These are phyloP conservation scores for Aricia artaxerxes DNA, from an alignment of 2,888 invertebrate genomes.

Conservation along the genomic window DNA sequence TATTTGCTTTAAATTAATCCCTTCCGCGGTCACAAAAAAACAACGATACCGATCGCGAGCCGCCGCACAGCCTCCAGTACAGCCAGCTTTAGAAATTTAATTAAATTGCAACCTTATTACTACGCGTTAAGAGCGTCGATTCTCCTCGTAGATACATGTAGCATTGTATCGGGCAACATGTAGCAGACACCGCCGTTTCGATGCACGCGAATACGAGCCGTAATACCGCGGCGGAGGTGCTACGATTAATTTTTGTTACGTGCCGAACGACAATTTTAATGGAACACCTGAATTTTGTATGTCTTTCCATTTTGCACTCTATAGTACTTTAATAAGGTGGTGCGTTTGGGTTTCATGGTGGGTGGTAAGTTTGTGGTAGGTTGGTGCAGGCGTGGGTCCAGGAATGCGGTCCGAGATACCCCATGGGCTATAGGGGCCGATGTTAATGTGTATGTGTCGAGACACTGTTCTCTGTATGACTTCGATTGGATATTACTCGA, in stretches of 20 bases:
- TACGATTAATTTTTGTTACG: conserved; percentile 36
- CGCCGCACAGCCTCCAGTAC: not conserved
- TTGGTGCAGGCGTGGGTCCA: conserved; percentile 56
- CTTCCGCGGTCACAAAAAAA: conserved; percentile 70
- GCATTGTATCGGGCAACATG: conserved; percentile 36
- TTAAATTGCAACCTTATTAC: conserved; percentile 33
- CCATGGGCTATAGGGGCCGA: conserved; percentile 67
- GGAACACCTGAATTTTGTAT: conserved; percentile 27
- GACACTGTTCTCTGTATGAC: not conserved
- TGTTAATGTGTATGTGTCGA: conserved; percentile 36
- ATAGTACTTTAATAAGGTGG: conserved; percentile 23
- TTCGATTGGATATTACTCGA: conserved; percentile 14
- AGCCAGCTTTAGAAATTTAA: not conserved
- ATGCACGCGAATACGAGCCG: conserved; percentile 40
- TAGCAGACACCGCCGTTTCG: conserved; percentile 35
- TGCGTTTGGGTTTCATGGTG: conserved; percentile 27
- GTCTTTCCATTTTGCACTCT: conserved; percentile 45
- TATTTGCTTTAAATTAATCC: conserved; percentile 75
- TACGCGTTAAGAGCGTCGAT: conserved; percentile 30
- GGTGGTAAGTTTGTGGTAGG: conserved; percentile 44
- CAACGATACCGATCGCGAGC: conserved; percentile 62
- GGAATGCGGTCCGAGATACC: conserved; percentile 77
- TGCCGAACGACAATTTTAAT: conserved; percentile 42
- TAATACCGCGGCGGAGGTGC: conserved; percentile 39
- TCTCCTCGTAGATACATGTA: conserved; percentile 28